Conservation (phyloP, 35 echinoderm and acorn worm genomes). For the Apostichopus parvimensis region DNA sequence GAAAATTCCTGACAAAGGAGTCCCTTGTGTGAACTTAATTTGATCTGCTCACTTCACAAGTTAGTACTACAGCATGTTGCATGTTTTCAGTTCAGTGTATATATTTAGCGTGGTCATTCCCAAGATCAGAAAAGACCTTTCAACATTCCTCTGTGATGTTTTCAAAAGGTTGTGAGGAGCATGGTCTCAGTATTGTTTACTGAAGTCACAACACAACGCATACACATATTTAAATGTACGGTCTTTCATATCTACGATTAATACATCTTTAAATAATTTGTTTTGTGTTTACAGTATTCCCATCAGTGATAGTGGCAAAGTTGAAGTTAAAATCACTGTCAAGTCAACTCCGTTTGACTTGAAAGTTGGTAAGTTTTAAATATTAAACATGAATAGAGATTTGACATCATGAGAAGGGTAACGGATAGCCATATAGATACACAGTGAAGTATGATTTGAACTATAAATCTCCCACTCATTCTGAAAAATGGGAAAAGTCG, state of each 20-base stretch:
- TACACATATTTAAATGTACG: too few relatives aligned
- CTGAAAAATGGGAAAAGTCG: too few relatives aligned
- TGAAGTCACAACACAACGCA: too few relatives aligned
- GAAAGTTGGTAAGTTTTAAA: constrained; percentile 4
- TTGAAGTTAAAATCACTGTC: constrained; percentile 1
- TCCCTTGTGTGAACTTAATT: neutral
- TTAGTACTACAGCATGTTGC: neutral
- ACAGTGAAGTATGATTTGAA: too few relatives aligned
- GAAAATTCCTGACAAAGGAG: neutral
- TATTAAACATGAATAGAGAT: too few relatives aligned
- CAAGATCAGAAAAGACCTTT: too few relatives aligned
- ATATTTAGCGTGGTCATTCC: too few relatives aligned
- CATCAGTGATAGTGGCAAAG: neutral
- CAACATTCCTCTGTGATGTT: too few relatives aligned
- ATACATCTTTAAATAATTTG: neutral
- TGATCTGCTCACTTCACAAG: neutral
- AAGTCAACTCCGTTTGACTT: neutral
- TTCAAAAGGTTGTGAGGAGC: neutral
- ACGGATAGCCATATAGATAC: too few relatives aligned
- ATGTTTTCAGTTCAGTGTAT: too few relatives aligned
- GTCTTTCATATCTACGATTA: neutral
- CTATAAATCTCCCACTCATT: too few relatives aligned
- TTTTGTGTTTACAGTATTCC: neutral
- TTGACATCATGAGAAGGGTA: too few relatives aligned
- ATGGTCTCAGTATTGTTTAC: neutral